These are phyloP conservation scores for Aplocera efformata DNA, from an alignment of 2,888 invertebrate species.

Conservation along the genomic window DNA sequence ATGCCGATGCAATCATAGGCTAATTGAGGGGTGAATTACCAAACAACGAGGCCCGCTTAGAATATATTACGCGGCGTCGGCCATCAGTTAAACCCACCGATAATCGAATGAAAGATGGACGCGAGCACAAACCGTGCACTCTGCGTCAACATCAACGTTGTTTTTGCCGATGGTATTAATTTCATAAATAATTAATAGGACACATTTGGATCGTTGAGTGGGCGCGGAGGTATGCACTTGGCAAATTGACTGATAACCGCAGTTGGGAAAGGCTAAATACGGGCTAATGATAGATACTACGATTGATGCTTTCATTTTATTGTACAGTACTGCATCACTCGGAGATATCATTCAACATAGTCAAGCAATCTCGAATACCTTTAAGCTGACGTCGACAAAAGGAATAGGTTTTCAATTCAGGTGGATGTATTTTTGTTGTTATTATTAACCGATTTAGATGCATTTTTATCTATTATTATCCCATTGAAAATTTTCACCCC, in stretches of 20 bases:
- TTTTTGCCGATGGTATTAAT: slow-evolving; percentile 69
- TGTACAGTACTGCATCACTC: neutral
- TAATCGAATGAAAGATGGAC: slow-evolving; percentile 62
- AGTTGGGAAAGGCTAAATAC: slow-evolving; percentile 76
- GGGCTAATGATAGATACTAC: slow-evolving; percentile 73
- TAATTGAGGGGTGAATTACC: slow-evolving; percentile 12
- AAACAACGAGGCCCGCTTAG: slow-evolving; percentile 24
- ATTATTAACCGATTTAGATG: no score
- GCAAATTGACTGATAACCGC: slow-evolving; percentile 78
- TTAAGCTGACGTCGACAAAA: no score
- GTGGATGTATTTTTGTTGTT: no score
- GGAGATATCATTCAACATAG: neutral
- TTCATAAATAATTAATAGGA: slow-evolving; percentile 75
- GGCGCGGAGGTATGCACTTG: slow-evolving; percentile 72
- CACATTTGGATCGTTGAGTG: slow-evolving; percentile 64
- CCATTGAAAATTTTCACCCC: no score
- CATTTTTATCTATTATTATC: no score
- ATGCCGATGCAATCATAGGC: slow-evolving; percentile 1
- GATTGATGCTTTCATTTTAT: slow-evolving; percentile 52
- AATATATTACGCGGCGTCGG: slow-evolving; percentile 28
- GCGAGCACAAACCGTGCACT: slow-evolving; percentile 34
- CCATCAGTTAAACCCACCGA: slow-evolving; percentile 40
- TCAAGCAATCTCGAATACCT: no score
- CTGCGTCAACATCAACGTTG: slow-evolving; percentile 37
- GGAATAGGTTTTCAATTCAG: no score